These are phyloP conservation scores for Pinctada fucata DNA, from an alignment of 2,888 invertebrate species.

Conservation along the genomic window DNA sequence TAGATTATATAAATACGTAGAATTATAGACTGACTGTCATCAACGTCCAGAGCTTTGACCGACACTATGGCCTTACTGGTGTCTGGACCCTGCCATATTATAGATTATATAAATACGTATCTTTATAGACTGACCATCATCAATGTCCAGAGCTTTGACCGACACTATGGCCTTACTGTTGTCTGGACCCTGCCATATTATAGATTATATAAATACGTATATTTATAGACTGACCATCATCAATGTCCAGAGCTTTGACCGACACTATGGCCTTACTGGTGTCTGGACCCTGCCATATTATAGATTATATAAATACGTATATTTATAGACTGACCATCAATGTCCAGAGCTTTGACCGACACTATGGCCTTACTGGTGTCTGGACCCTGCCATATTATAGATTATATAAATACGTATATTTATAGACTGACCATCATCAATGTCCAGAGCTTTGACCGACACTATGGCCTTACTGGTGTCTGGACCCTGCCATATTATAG, in stretches of 20 bases:
- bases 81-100: conserved; percentile 52
- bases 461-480: conserved; percentile 86
- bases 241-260: conserved; percentile 99
- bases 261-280: conserved; percentile 90
- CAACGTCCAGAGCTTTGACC: conserved; percentile 99
- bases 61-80: conserved; percentile 90
- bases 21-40: conserved; percentile 80
- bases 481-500: conserved; percentile 58
- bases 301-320: no score
- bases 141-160: conserved; percentile 99
- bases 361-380: conserved; percentile 86
- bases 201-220: no score
- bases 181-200: conserved; percentile 58
- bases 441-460: conserved; percentile 99
- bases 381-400: conserved; percentile 58
- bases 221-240: conserved; percentile 79
- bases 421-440: conserved; percentile 83
- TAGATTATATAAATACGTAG: no score
- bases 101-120: no score
- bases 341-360: conserved; percentile 99
- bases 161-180: conserved; percentile 90
- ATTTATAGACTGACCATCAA: conserved; percentile 81
- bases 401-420: no score
- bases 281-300: conserved; percentile 58
- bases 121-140: conserved; percentile 79